Conservation (phyloP, 2,113 vertebrate genomes). For the Antechinus stuartii region DNA sequence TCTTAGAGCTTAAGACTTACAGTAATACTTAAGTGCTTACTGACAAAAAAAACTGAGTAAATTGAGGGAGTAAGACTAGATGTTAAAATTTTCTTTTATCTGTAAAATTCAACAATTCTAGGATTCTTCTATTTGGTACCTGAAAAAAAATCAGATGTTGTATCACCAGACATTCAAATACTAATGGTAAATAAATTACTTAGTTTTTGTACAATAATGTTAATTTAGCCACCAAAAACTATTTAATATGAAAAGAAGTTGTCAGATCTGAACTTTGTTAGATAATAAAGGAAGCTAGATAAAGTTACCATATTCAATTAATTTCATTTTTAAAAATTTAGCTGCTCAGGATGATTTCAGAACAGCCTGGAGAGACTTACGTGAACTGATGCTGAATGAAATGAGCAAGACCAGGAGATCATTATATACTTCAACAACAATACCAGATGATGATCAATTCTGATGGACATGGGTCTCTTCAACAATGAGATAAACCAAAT, state of each 20-base stretch:
- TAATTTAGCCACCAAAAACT: background rate
- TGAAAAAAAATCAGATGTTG: slow-evolving; percentile 19
- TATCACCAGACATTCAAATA: slow-evolving; percentile 9
- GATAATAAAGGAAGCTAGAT: background rate
- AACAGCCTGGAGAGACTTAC: too few relatives aligned
- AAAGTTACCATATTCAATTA: background rate
- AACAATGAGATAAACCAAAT: too few relatives aligned
- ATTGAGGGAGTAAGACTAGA: background rate
- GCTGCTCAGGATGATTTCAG: background rate
- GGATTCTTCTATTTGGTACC: background rate
- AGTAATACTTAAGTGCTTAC: background rate
- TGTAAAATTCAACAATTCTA: slow-evolving; percentile 39
- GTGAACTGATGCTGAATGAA: too few relatives aligned
- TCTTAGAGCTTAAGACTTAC: background rate
- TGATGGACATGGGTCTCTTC: too few relatives aligned
- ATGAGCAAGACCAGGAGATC: too few relatives aligned
- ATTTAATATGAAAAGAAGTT: background rate
- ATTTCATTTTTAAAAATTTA: background rate
- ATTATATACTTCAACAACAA: too few relatives aligned
- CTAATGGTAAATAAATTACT: slow-evolving; percentile 16
- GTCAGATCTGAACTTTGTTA: slow-evolving; percentile 4
- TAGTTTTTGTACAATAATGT: slow-evolving; percentile 10
- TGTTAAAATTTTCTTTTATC: slow-evolving; percentile 11
- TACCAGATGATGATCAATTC: too few relatives aligned
- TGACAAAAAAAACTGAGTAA: background rate